phyloP scores from a whole-genome alignment of 2,113 vertebrate genomes.

The Lipotes vexillifer region DNA sequence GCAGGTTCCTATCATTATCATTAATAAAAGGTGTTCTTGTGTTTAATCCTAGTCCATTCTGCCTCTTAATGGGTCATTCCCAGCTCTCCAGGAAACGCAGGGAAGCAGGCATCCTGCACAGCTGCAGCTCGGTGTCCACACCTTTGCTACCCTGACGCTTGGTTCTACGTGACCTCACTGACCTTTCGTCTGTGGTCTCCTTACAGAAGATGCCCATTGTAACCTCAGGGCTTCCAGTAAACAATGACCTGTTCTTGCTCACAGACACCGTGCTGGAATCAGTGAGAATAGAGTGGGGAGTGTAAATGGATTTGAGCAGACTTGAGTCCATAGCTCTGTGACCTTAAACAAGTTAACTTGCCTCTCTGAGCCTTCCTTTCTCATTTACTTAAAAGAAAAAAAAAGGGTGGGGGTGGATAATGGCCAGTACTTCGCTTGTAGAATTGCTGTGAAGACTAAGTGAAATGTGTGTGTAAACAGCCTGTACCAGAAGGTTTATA shows the following conservation, averaged over 20 bases:
- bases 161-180: background rate
- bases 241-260: slow-evolving; percentile 2
- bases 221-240: background rate
- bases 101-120: background rate
- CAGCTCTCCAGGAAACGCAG: background rate
- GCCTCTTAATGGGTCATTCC: background rate
- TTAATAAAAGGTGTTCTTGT: background rate
- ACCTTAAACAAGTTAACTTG: background rate
- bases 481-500: background rate
- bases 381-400: background rate
- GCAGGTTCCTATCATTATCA: background rate
- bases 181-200: background rate
- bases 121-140: background rate
- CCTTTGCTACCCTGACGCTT: background rate
- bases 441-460: background rate
- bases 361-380: background rate
- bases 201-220: background rate
- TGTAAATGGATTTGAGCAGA: background rate
- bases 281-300: background rate
- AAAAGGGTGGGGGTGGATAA: rapidly evolving
- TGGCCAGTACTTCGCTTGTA: background rate
- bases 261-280: background rate
- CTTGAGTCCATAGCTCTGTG: background rate
- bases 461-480: background rate
- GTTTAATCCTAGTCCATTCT: background rate